These are phyloP conservation scores for Baryphthengus martii DNA, from an alignment of 2,113 vertebrate species.

Conservation along the genomic window DNA sequence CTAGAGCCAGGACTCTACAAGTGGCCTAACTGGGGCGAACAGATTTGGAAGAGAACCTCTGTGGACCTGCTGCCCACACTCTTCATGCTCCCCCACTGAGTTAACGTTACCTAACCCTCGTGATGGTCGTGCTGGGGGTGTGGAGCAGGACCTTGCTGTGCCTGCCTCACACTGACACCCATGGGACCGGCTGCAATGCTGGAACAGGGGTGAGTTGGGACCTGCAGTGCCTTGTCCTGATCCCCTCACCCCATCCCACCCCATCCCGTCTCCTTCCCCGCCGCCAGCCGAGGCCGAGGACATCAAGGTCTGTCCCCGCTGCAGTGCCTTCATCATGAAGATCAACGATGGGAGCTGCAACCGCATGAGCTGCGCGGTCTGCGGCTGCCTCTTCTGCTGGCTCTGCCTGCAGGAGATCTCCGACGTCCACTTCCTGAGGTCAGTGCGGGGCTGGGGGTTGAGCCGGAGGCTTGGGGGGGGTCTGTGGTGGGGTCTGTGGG, in stretches of 20 bases:
- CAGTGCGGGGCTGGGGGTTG: not conserved
- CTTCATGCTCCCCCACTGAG: not conserved
- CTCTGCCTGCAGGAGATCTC: constrained; percentile 89
- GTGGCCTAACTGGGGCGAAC: no score
- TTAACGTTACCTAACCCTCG: not conserved
- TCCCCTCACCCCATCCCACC: not conserved
- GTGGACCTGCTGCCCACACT: not conserved
- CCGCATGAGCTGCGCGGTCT: constrained; percentile 87
- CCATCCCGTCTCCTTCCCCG: not conserved
- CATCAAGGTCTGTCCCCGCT: constrained; percentile 86
- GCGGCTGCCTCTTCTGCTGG: constrained; percentile 90
- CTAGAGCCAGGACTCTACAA: no score
- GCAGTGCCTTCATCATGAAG: constrained; percentile 89
- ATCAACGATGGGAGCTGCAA: constrained; percentile 89
- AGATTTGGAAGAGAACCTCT: no score
- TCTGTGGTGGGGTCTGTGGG: no score
- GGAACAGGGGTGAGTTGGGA: not conserved
- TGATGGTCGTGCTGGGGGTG: not conserved
- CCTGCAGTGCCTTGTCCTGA: not conserved
- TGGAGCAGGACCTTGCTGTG: not conserved
- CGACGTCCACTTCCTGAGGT: constrained; percentile 89
- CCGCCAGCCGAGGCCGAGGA: constrained; percentile 21
- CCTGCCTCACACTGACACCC: not conserved
- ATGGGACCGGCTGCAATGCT: not conserved
- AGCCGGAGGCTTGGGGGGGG: no score